Evolutionary conservation across 2,797 vertebrate species (phyloP), one percentile per base, ranked within the genome.

Genomic region (Diglossa cyanea): DNA sequence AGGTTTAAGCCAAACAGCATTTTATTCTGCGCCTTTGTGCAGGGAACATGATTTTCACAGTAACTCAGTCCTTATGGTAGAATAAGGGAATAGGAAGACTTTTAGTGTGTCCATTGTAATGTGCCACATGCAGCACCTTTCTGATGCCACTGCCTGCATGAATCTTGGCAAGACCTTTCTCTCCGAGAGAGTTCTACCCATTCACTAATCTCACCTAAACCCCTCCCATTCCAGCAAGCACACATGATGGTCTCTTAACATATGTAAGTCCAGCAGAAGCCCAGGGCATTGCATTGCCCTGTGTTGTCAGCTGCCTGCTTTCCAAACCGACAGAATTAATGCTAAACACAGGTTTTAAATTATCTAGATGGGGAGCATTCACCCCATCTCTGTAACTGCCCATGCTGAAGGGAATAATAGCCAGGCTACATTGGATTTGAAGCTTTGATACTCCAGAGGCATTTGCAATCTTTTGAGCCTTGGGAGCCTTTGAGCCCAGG

Each of bases 401-500:
- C 51, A 21, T 6, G 31, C 84, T 90, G 77, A 89, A 62, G 61
- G 62, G n/a, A 88, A 45, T 72, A 89, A 82, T 50, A 89, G 53
- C 55, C 53, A 57, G 47, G 60, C 65, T 80, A 37, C 72, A 54
- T 4, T 33, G 51, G 44, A 76, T 90, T 84, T 72, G 66, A 70
- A 88, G 84, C 61, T 88, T 92, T 87, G 72, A 68, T 87, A 80
- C 54, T 93, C 47, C 50, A 77, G 60, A 86, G 74, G 66, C 68
- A 68, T 94, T 78, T 80, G 50, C 55, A 93, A 53, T 77, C 72
- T 77, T 93, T 65, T 86, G 88, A 95, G 70, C 86, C 80, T 60
- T 45, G 44, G 25, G 65, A 92, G 63, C 72, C 72, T 86, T 70
- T 25, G 48, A 79, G 78, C 35, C 31, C 33, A 83, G 72, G 72